These are phyloP conservation scores for Catalaphyllia jardinei DNA, from an alignment of 64 coral and sea anemone species.

Conservation along the genomic window DNA sequence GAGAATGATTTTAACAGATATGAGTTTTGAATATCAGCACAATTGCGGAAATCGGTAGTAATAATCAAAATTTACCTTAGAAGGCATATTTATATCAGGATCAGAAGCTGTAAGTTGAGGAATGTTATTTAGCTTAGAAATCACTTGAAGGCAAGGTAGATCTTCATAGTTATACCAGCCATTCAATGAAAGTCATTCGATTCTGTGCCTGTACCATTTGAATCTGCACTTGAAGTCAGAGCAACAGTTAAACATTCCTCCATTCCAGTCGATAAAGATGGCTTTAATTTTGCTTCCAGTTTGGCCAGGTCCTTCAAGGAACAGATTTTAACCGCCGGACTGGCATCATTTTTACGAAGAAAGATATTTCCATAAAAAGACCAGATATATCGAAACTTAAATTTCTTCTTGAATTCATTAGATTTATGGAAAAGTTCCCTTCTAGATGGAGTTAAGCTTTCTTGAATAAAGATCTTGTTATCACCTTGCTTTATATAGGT, in stretches of 20 bases:
- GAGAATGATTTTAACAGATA: slow-evolving; percentile 13
- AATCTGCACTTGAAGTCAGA: not conserved
- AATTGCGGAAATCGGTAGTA: slow-evolving; percentile 9
- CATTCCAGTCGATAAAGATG: not conserved
- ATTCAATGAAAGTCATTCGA: not conserved
- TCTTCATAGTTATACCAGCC: not conserved
- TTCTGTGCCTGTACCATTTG: not conserved
- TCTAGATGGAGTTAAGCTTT: slow-evolving; percentile 6
- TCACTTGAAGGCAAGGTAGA: not conserved
- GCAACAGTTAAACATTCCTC: not conserved
- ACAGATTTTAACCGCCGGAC: not conserved
- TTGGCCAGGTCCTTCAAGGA: not conserved
- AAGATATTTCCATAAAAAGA: too few relatives aligned
- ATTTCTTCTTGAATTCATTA: not conserved
- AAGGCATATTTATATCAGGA: not conserved
- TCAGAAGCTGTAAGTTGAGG: not conserved
- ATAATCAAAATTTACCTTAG: not conserved
- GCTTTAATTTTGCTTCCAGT: not conserved
- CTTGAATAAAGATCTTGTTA: slow-evolving; percentile 37
- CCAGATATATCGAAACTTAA: not conserved
- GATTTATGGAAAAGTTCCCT: not conserved
- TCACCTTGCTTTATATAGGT: not conserved
- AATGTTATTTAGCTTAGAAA: not conserved
- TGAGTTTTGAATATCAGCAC: not conserved
- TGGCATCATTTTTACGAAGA: too few relatives aligned